These are phyloP conservation scores for Apamea epomidion DNA, from an alignment of 2,888 invertebrate genomes.

Conservation along the genomic window DNA sequence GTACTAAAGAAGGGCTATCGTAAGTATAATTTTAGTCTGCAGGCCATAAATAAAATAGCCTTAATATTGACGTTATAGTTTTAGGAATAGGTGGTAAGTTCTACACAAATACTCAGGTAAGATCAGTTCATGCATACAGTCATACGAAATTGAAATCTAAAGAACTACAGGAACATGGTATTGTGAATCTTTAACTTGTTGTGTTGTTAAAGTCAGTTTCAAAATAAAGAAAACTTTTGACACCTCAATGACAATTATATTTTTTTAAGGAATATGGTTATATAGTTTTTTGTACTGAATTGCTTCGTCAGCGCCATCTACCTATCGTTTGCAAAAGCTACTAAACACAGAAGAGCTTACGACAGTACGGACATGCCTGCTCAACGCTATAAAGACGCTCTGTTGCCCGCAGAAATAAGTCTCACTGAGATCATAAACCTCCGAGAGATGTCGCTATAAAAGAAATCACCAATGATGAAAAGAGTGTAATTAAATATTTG, in stretches of 20 bases:
- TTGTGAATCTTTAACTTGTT: slow-evolving; percentile 64
- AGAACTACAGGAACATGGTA: slow-evolving; percentile 66
- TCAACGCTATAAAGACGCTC: neutral
- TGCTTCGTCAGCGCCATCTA: slow-evolving; percentile 40
- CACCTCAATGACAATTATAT: neutral
- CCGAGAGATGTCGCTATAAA: slow-evolving; percentile 45
- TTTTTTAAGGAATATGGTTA: neutral
- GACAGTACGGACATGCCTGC: neutral
- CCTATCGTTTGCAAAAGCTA: neutral
- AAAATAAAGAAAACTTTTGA: neutral
- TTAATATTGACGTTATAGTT: slow-evolving; percentile 37
- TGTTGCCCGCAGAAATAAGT: no score
- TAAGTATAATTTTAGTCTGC: slow-evolving; percentile 4
- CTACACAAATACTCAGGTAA: slow-evolving; percentile 45
- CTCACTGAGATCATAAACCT: neutral
- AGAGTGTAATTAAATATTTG: neutral
- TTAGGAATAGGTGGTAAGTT: slow-evolving; percentile 39
- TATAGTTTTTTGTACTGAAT: neutral
- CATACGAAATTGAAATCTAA: slow-evolving; percentile 69
- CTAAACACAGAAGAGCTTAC: neutral
- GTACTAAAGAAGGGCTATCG: slow-evolving; percentile 12
- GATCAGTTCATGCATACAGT: slow-evolving; percentile 67
- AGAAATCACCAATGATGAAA: neutral
- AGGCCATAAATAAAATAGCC: slow-evolving; percentile 3
- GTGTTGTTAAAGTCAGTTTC: neutral